Evolutionary conservation across 2,888 invertebrate species (phyloP).

Genomic region (Tipula unca): DNA sequence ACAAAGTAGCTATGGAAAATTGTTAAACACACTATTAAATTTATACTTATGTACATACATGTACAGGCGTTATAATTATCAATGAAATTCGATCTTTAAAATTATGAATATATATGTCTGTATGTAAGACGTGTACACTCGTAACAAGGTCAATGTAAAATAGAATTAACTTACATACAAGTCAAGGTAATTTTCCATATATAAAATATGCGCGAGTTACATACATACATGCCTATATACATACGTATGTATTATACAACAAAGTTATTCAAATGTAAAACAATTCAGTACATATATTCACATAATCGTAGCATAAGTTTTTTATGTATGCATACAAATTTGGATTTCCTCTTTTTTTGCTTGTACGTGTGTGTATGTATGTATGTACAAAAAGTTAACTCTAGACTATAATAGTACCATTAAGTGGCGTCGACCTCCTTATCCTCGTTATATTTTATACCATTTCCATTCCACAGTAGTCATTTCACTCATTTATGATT

Average conservation of each 20-base stretch:
- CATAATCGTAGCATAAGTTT: neutral
- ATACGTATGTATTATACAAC: neutral
- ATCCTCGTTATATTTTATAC: neutral
- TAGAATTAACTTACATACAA: neutral
- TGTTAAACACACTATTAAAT: neutral
- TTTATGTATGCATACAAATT: neutral
- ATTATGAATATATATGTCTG: neutral
- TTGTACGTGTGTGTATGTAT: neutral
- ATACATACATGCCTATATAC: neutral
- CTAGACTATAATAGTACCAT: neutral
- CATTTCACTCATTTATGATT: neutral
- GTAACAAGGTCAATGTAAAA: neutral
- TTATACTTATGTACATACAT: neutral
- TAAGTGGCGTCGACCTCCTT: neutral
- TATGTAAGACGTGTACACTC: neutral
- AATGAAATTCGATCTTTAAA: neutral
- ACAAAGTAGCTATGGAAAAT: neutral
- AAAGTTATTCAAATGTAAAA: neutral
- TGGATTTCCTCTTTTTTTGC: neutral
- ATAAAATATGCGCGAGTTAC: neutral
- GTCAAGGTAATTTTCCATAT: conserved; percentile 2
- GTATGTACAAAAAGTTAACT: neutral
- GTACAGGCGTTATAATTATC: neutral
- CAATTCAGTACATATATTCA: neutral
- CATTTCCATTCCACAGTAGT: neutral